Evolutionary conservation across 2,113 vertebrate genomes (phyloP).

Genomic region (Tragulus kanchil): DNA sequence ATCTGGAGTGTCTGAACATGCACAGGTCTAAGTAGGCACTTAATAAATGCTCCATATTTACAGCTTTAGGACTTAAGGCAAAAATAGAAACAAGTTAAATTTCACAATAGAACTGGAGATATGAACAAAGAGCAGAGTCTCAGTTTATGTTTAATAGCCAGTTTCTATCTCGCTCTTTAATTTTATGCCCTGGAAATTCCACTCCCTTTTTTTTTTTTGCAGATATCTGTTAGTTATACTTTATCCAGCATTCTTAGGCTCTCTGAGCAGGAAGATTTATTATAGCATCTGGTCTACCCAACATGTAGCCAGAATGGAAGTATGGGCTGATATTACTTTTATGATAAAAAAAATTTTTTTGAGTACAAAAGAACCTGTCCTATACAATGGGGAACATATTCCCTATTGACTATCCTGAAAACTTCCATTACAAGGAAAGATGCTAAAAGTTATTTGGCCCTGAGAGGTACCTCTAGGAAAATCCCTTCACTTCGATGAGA

Average conservation of each 20-base stretch:
- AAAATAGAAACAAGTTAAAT: no score
- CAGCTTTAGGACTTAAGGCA: no score
- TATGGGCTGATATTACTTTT: not conserved
- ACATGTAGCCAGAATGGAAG: not conserved
- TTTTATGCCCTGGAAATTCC: not conserved
- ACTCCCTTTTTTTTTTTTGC: not conserved
- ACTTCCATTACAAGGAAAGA: not conserved
- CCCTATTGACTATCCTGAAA: not conserved
- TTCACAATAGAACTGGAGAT: no score
- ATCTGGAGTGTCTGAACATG: not conserved
- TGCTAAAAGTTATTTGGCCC: not conserved
- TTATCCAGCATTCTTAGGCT: not conserved
- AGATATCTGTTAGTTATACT: not conserved
- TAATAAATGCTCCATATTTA: conserved; percentile 3
- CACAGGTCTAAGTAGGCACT: not conserved
- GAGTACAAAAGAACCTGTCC: not conserved
- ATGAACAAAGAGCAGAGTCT: not conserved
- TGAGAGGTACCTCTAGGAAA: not conserved
- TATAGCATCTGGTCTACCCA: not conserved
- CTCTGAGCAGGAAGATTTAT: not conserved
- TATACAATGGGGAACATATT: not conserved
- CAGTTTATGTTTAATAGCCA: not conserved
- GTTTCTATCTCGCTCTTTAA: not conserved
- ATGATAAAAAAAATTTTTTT: not conserved
- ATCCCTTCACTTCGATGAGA: not conserved